Conservation (phyloP, 2,888 invertebrate genomes). For the Eupithecia pulchellata region DNA sequence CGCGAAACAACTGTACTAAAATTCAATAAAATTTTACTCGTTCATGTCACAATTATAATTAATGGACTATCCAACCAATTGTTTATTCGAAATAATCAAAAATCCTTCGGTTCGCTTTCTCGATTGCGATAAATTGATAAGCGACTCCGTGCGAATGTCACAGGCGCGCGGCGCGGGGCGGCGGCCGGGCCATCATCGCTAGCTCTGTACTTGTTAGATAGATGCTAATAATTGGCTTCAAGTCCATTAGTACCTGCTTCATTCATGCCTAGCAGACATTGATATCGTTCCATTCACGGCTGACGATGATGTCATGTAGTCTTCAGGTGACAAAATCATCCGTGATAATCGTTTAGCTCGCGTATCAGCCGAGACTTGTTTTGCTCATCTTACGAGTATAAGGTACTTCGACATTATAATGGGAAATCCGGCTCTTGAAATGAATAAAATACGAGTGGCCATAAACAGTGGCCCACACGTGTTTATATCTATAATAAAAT, state of each 20-base stretch:
- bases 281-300: slow-evolving; percentile 57
- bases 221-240: slow-evolving; percentile 53
- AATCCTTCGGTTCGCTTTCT: not conserved
- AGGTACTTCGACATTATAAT: not conserved
- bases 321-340: slow-evolving; percentile 20
- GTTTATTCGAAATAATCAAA: not conserved
- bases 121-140: slow-evolving; percentile 43
- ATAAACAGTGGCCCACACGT: not conserved
- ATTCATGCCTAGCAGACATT: slow-evolving; percentile 59
- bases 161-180: no score
- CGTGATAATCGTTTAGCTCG: not conserved
- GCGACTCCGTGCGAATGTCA: slow-evolving; percentile 45
- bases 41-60: not conserved
- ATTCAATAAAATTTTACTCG: not conserved
- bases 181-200: no score
- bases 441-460: not conserved
- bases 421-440: not conserved
- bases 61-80: not conserved
- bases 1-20: not conserved
- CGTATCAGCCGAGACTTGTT: not conserved
- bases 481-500: no score
- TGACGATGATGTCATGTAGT: slow-evolving; percentile 24
- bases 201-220: slow-evolving; percentile 38
- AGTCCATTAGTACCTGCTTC: slow-evolving; percentile 50
- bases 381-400: not conserved